These are phyloP conservation scores for Ylistrum balloti DNA, from an alignment of 1,140 invertebrate species.

Conservation along the genomic window DNA sequence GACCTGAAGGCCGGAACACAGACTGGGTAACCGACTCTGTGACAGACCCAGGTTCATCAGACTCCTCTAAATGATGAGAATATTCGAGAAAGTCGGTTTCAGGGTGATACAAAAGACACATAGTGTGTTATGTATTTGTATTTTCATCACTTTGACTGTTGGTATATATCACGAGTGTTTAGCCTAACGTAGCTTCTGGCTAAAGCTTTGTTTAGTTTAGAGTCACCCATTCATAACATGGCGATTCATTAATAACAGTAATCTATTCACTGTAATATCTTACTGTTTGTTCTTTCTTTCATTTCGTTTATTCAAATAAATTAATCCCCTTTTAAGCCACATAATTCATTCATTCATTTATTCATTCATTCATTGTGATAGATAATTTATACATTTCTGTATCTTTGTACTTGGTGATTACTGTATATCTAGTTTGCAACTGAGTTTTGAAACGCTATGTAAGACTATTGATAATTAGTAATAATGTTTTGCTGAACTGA, in stretches of 20 bases:
- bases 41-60: neutral
- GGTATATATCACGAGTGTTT: neutral
- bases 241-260: neutral
- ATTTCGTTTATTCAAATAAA: no score
- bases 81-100: neutral
- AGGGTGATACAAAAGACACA: neutral
- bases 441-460: no score
- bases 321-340: neutral
- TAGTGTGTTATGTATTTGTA: neutral
- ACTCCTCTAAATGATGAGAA: neutral
- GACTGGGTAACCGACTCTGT: neutral
- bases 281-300: no score
- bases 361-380: conserved; percentile 7
- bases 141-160: neutral
- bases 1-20: neutral
- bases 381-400: no score
- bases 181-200: neutral
- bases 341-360: conserved; percentile 17
- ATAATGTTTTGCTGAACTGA: no score
- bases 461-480: no score
- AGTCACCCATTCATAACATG: no score
- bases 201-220: neutral
- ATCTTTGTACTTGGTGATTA: no score
- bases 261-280: neutral
- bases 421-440: no score